Evolutionary conservation across 1,140 invertebrate genomes (phyloP).

Genomic region (Meloidogyne hapla): DNA sequence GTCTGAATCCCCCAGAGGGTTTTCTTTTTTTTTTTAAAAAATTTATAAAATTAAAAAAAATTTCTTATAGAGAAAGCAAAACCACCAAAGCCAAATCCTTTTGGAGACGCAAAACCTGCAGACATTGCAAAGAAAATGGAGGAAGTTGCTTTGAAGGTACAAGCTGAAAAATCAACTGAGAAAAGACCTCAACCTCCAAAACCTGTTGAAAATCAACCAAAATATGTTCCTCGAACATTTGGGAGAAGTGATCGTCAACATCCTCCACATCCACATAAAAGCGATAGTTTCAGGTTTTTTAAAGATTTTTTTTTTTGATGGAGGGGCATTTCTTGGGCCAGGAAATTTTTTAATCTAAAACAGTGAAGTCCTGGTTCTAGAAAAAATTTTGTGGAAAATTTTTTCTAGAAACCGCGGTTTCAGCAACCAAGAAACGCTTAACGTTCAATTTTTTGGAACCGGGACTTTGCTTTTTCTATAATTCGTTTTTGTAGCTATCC

Average conservation of each 20-base stretch:
- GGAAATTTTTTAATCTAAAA: no score
- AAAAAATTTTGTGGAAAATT: no score
- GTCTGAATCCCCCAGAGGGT: conserved; percentile 5
- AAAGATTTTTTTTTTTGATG: no score
- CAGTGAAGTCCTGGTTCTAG: no score
- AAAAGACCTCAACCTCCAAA: neutral
- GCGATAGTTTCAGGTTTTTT: neutral
- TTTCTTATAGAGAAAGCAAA: neutral
- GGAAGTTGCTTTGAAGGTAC: conserved; percentile 7
- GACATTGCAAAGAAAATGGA: neutral
- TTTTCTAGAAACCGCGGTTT: no score
- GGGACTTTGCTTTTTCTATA: no score
- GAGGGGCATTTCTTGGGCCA: no score
- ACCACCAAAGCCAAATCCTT: conserved; percentile 4
- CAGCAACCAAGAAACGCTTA: no score
- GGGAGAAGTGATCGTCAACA: neutral
- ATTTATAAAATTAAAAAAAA: neutral
- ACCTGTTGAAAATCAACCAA: neutral
- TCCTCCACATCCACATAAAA: neutral
- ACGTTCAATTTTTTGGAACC: no score
- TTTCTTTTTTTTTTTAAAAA: neutral
- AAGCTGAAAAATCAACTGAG: neutral
- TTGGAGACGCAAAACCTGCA: conserved; percentile 13
- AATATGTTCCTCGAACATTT: neutral
- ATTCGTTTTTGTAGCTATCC: no score